Base-by-base conservation (phyloP, 1,140 invertebrate genomes). In the Drosophila grimshawi region DNA sequence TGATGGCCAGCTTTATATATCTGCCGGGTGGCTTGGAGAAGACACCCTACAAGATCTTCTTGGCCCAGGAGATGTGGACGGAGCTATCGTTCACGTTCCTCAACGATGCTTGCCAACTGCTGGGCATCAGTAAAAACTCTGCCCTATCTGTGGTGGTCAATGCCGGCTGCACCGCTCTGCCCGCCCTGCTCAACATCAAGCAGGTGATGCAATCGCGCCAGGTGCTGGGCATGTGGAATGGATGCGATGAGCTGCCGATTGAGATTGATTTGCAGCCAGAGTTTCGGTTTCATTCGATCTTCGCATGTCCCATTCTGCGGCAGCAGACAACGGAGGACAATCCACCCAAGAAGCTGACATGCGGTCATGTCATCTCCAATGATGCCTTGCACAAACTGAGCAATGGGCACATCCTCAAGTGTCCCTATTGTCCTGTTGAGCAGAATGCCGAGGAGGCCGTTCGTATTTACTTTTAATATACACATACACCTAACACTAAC, bases 361-460 rank as follows among this genome's bases (percentile, higher is more conserved):
- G 99, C 93, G 99, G 99, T 29, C 98, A 99, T 94, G 98, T 99
- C 46, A 99, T 99, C 76, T 99, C 98, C 2, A 95, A 97, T 77
- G 98, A 99, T 94, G 99, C 99, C 53, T 94, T 99, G 41, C 97
- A 97, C 92, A 99, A 99, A 94, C 94, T 99, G 61, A 96, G 97
- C 59, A 97, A 95, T 91, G 97, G 97, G 27, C 97, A 96, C 92
- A 99, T 99, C 97, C 98, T 99, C 83, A 99, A 99, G 94, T 99
- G 98, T 93, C 98, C 98, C 2, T 99, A 99, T 92, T 99, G 98
- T 90, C 98, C 98, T 4, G 95, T 98, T 86, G 98, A 99, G 93
- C 98, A 99, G 92, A 97, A 96, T 92, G 97, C 98, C 41, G 94
- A 96, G 63, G 98, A 99, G 92, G 98, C 98, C 19, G 95, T 96